A percentile compares a stretch with the other conserved stretches of the same genome.
Conservation (phyloP, 1,140 invertebrate species). For the Dendroctonus ponderosae region DNA sequence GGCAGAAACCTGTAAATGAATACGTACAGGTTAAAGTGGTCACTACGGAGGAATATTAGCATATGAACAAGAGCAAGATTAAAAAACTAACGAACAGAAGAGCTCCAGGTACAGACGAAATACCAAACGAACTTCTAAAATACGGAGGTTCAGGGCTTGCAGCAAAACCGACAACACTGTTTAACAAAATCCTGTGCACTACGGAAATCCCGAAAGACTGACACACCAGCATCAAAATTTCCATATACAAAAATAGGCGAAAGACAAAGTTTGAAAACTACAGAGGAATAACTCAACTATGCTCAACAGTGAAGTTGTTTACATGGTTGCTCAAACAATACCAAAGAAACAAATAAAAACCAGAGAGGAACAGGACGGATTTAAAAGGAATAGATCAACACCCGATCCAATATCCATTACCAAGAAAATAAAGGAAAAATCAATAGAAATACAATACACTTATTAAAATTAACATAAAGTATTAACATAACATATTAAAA, state of each 20-base stretch:
- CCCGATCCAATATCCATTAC: background rate
- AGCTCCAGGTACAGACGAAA: constrained; percentile 1
- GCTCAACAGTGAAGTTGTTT: constrained; percentile 1
- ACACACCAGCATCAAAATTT: background rate
- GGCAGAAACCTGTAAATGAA: constrained; percentile 1
- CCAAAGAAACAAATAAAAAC: too few species aligned
- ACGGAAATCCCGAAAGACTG: constrained; percentile 2
- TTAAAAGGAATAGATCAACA: constrained; percentile 3
- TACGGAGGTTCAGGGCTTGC: background rate
- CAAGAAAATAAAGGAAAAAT: background rate
- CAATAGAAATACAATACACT: background rate
- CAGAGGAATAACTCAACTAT: constrained; percentile 1
- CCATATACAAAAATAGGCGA: constrained; percentile 1
- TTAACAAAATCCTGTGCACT: background rate
- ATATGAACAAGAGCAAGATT: constrained; percentile 1
- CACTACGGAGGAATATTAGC: background rate
- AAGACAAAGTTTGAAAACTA: constrained; percentile 3
- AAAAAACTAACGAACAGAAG: constrained; percentile 1
- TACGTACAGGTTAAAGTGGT: constrained; percentile 1
- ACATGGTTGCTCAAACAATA: background rate
- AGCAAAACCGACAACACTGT: background rate
- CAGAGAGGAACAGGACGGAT: background rate
- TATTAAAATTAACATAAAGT: too few species aligned
- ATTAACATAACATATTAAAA: too few species aligned
- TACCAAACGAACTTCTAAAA: background rate